Conservation (phyloP, 2,797 vertebrate genomes). For the Siniperca obscura region DNA sequence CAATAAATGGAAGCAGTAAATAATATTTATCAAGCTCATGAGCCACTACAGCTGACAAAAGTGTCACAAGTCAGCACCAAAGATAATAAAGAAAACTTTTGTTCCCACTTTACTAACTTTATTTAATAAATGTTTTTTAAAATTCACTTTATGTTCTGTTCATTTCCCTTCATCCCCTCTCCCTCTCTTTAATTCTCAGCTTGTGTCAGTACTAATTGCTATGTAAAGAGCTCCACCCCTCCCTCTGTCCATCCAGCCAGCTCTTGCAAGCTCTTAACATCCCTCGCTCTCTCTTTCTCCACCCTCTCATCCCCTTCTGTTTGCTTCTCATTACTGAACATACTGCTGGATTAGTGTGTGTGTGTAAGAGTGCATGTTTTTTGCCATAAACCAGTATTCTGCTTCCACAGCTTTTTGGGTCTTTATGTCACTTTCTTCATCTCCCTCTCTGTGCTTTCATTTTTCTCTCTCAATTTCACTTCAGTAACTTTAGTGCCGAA, state of each 20-base stretch:
- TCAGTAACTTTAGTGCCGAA: neutral
- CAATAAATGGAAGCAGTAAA: neutral
- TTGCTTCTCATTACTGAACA: slow-evolving; percentile 65
- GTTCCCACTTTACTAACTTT: neutral
- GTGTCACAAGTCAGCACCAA: neutral
- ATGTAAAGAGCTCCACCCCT: slow-evolving; percentile 40
- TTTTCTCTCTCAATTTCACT: neutral
- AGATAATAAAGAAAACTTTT: neutral
- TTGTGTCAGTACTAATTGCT: slow-evolving; percentile 49
- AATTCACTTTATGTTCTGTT: neutral
- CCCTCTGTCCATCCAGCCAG: slow-evolving; percentile 45
- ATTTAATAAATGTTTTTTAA: neutral
- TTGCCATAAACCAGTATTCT: slow-evolving; percentile 29
- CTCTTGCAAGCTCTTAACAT: slow-evolving; percentile 43
- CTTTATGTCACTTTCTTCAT: slow-evolving; percentile 42
- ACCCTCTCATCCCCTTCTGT: slow-evolving; percentile 68
- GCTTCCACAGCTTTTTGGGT: slow-evolving; percentile 45
- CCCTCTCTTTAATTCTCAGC: slow-evolving; percentile 43
- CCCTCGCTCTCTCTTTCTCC: slow-evolving; percentile 14
- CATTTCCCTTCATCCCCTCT: neutral
- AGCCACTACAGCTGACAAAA: neutral
- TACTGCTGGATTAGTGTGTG: slow-evolving; percentile 64
- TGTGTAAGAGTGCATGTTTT: slow-evolving; percentile 17
- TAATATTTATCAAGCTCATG: neutral
- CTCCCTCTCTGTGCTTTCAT: slow-evolving; percentile 23